Evolutionary conservation across 2,113 vertebrate species (phyloP).

Genomic region (Centropus unirufus): DNA sequence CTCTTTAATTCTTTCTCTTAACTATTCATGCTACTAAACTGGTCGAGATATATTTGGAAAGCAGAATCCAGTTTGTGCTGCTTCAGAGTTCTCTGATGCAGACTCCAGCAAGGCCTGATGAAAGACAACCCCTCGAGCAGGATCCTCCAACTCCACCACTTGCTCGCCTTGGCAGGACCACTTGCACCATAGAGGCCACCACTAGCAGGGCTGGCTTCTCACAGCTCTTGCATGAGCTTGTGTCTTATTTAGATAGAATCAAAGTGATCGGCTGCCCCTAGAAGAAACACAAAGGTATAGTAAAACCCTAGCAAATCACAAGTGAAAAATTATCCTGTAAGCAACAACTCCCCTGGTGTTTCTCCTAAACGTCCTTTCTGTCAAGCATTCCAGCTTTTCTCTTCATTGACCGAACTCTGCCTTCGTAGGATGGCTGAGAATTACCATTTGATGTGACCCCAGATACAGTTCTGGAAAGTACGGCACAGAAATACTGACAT

Average conservation of each 20-base stretch:
- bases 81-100: neutral
- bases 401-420: neutral
- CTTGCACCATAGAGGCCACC: neutral
- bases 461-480: neutral
- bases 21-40: neutral
- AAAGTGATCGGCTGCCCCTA: neutral
- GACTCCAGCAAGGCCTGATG: neutral
- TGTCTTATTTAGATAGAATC: neutral
- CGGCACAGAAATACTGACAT: neutral
- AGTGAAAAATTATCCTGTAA: neutral
- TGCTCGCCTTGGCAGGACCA: neutral
- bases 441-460: neutral
- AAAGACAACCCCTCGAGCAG: neutral
- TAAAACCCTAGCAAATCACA: fast-evolving
- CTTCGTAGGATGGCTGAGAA: neutral
- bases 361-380: neutral
- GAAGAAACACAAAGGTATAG: neutral
- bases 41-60: neutral
- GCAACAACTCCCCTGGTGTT: neutral
- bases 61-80: neutral
- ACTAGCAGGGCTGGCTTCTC: fast-evolving
- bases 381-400: neutral
- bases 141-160: neutral
- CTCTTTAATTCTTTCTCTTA: neutral
- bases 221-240: neutral